Conservation (phyloP, 2,888 invertebrate species). For the Pachycephus smyrnensis region DNA sequence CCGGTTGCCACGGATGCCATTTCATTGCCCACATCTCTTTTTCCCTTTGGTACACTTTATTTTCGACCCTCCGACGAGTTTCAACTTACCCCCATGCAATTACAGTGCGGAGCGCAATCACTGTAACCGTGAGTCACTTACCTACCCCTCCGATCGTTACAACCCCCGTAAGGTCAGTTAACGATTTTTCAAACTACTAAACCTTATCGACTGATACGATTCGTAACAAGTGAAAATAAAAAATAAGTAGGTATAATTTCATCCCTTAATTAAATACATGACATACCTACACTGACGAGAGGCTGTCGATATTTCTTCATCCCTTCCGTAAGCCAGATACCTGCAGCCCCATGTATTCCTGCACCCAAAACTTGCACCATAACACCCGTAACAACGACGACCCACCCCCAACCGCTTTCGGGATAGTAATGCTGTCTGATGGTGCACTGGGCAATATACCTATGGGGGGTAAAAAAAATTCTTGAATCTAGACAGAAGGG, state of each 20-base stretch:
- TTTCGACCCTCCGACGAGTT: neutral
- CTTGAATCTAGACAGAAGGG: neutral
- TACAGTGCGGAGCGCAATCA: neutral
- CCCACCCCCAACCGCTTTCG: constrained; percentile 75
- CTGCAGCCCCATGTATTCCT: constrained; percentile 68
- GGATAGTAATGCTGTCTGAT: constrained; percentile 72
- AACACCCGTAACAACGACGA: constrained; percentile 69
- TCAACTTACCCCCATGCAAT: neutral
- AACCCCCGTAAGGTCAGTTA: neutral
- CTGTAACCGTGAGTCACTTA: neutral
- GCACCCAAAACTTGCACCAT: constrained; percentile 70
- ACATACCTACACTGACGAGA: constrained; percentile 56
- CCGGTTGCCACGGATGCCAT: neutral
- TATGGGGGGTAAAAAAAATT: constrained; percentile 14
- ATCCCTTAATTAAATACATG: constrained; percentile 10
- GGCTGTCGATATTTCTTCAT: constrained; percentile 54
- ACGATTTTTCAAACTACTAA: neutral
- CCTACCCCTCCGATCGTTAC: neutral
- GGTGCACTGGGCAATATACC: constrained; percentile 57
- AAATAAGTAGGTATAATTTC: neutral
- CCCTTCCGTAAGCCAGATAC: constrained; percentile 52
- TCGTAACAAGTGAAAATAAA: neutral
- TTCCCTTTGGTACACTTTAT: neutral
- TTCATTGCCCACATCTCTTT: neutral
- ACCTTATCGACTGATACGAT: neutral